phyloP scores from a whole-genome alignment of 2,113 vertebrate species.

The Sciurus niger region DNA sequence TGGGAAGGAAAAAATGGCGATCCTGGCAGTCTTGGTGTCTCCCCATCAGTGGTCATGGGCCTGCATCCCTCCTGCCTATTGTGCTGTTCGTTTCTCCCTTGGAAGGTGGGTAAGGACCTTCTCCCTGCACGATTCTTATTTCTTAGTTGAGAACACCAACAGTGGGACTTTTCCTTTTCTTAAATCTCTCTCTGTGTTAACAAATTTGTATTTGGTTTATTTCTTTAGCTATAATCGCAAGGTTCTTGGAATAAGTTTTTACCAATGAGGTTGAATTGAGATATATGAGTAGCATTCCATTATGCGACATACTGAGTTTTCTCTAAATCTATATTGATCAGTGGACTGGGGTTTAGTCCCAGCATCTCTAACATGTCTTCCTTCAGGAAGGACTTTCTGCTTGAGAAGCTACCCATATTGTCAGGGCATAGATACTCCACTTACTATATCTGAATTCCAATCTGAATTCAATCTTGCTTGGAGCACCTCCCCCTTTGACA shows the following conservation, averaged over 20 bases:
- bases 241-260: neutral
- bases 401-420: too few relatives aligned
- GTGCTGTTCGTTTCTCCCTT: neutral
- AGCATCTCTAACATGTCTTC: neutral
- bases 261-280: neutral
- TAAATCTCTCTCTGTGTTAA: neutral
- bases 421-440: neutral
- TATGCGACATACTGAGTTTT: neutral
- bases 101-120: neutral
- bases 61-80: neutral
- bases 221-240: slow-evolving; percentile 55
- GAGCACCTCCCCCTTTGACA: neutral
- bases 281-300: neutral
- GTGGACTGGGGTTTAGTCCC: neutral
- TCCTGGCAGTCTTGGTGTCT: neutral
- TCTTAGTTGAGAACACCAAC: neutral
- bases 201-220: slow-evolving; percentile 33
- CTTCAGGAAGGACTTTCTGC: neutral
- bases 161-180: neutral
- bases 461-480: neutral
- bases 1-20: neutral
- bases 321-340: neutral
- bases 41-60: neutral
- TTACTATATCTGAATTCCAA: neutral
- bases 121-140: neutral